Conservation (phyloP, 2,797 vertebrate genomes). For the Tokudaia tokunoshimensis region DNA sequence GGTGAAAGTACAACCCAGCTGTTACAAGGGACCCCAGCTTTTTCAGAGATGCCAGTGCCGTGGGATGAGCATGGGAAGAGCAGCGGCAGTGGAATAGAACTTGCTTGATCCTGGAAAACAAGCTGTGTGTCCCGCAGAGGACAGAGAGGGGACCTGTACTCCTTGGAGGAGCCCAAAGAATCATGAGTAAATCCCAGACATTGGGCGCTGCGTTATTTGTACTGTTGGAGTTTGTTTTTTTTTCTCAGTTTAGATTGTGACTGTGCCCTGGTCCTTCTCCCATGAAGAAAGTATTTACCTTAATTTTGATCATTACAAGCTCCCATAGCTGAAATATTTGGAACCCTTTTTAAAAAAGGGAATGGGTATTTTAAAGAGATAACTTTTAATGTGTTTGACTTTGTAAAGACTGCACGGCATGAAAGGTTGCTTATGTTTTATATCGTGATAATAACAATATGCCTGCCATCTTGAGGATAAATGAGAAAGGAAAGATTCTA, state of each 20-base stretch:
- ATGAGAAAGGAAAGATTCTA: background rate
- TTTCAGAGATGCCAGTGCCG: background rate
- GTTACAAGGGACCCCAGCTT: background rate
- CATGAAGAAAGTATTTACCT: background rate
- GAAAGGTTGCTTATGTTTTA: background rate
- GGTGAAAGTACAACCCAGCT: background rate
- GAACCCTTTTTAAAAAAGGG: background rate
- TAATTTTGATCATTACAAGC: background rate
- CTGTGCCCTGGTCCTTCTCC: background rate
- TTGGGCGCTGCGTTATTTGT: background rate
- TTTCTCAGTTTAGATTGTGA: background rate
- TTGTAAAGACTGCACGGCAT: background rate
- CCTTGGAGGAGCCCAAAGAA: background rate
- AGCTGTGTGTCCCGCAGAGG: background rate
- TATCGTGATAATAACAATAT: background rate
- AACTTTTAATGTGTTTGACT: background rate
- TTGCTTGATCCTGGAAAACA: background rate
- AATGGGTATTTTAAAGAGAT: background rate
- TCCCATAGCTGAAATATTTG: background rate
- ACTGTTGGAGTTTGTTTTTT: background rate
- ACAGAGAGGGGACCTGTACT: background rate
- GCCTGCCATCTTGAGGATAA: too few species aligned
- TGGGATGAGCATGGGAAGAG: background rate
- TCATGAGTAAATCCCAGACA: background rate
- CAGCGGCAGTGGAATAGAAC: too few species aligned